Base-by-base conservation (phyloP, 2,797 vertebrate genomes). In the Paramormyrops hopkinsi region DNA sequence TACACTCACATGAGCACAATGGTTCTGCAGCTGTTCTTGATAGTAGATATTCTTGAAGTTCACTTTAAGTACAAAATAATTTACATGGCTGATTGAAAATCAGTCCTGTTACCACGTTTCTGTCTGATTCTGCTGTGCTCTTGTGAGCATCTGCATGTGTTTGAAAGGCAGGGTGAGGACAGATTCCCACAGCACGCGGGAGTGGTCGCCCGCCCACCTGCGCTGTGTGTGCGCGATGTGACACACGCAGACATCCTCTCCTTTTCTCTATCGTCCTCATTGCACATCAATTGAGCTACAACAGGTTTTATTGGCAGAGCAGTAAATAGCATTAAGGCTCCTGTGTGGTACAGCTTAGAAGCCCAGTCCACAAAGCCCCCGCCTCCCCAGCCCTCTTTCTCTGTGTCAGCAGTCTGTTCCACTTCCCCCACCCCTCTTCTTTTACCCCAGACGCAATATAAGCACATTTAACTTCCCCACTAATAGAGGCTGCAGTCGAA, bases 261-360 rank as follows among this genome's bases (percentile, higher is more conserved):
- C 0, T 48, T 46, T 29, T 41, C 3, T 53, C 29, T 73, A 37
- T 89, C 86, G 25, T 53, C 46, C 73, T 89, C 65, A 86, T 89
- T 91, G 90, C 89, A 90, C 54, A 76, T 91, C 65, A 90, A 41
- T 85, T 85, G 41, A 90, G 87, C 88, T 91, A 90, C 91, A 92
- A 91, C 56, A 69, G 89, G 51, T 88, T 90, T 92, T 91, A 91
- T 91, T 92, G 90, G 90, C 91, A 90, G 87, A 84, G 88, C 88
- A 84, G 89, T 90, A 89, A 89, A 91, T 92, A 88, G 88, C 88
- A 65, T 65, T 82, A 79, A 92, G 92, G 89, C 85, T 90, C 90
- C 90, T 86, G 86, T 83, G 65, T 69, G 89, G 88, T 25, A 88
- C 62, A 79, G 84, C 51, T 83, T 76, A 86, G 87, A 79, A 88